phyloP scores from a whole-genome alignment of 2,797 vertebrate genomes.

The Microctenopoma steveboyesi region DNA sequence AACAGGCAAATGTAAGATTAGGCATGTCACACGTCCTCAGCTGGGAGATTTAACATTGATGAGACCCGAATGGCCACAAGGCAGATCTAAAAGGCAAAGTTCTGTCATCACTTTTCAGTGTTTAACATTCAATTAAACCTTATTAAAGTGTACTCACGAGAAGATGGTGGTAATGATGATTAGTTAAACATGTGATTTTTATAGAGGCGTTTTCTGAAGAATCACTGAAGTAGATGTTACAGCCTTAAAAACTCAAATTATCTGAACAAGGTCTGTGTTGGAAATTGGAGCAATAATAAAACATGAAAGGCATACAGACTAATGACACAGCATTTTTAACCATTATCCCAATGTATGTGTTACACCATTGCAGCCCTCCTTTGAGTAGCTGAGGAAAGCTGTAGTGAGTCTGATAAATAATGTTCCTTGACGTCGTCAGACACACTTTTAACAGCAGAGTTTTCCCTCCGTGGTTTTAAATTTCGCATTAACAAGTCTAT shows the following conservation, averaged over 20 bases:
- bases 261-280: slow-evolving; percentile 16
- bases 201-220: slow-evolving; percentile 1
- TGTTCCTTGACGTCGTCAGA: not conserved
- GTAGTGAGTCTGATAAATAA: slow-evolving; percentile 18
- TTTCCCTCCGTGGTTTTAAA: slow-evolving; percentile 22
- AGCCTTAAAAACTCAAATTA: slow-evolving; percentile 19
- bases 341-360: slow-evolving; percentile 16
- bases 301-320: not conserved
- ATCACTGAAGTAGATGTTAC: slow-evolving; percentile 17
- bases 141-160: not conserved
- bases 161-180: not conserved
- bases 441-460: slow-evolving; percentile 6
- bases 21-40: not conserved
- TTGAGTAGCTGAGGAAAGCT: slow-evolving; percentile 16
- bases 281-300: slow-evolving; percentile 21
- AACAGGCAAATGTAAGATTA: slow-evolving; percentile 8
- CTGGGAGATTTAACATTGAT: not conserved
- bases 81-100: not conserved
- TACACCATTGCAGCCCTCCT: slow-evolving; percentile 7
- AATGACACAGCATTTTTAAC: slow-evolving; percentile 27
- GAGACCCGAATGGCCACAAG: not conserved
- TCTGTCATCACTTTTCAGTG: not conserved
- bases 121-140: not conserved
- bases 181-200: not conserved
- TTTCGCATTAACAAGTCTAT: not conserved